Conservation (phyloP, 2,888 invertebrate species). For the Drosophila kambysellisi region DNA sequence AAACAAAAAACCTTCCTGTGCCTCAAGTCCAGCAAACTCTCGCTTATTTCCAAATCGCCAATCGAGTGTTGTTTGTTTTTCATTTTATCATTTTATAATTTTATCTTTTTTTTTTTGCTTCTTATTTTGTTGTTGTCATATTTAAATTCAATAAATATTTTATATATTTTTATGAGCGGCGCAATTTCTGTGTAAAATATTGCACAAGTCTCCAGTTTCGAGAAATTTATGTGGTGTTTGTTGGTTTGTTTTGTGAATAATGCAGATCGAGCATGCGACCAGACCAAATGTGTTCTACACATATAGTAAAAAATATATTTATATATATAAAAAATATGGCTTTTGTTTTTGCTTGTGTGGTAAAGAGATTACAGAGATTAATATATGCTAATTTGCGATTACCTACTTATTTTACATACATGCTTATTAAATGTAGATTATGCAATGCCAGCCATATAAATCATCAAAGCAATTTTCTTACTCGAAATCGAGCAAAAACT, state of each 20-base stretch:
- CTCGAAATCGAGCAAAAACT: slow-evolving; percentile 54
- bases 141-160: slow-evolving; percentile 77
- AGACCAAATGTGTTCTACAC: slow-evolving; percentile 11
- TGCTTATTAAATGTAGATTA: slow-evolving; percentile 17
- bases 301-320: background rate
- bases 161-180: slow-evolving; percentile 65
- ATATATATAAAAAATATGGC: background rate
- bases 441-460: slow-evolving; percentile 59
- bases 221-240: slow-evolving; percentile 56
- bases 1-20: slow-evolving; percentile 18
- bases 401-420: slow-evolving; percentile 3
- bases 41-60: slow-evolving; percentile 38
- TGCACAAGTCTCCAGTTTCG: slow-evolving; percentile 48
- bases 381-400: slow-evolving; percentile 6
- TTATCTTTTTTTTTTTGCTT: slow-evolving; percentile 22
- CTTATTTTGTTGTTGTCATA: slow-evolving; percentile 30
- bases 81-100: background rate
- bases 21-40: slow-evolving; percentile 18
- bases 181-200: slow-evolving; percentile 68
- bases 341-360: background rate
- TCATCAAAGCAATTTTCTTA: slow-evolving; percentile 51
- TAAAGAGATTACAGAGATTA: background rate
- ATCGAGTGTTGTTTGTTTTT: slow-evolving; percentile 40
- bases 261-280: slow-evolving; percentile 58
- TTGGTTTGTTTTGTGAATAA: slow-evolving; percentile 54